Evolutionary conservation across 2,888 invertebrate species (phyloP).

Genomic region (Lordiphosa andalusiaca): DNA sequence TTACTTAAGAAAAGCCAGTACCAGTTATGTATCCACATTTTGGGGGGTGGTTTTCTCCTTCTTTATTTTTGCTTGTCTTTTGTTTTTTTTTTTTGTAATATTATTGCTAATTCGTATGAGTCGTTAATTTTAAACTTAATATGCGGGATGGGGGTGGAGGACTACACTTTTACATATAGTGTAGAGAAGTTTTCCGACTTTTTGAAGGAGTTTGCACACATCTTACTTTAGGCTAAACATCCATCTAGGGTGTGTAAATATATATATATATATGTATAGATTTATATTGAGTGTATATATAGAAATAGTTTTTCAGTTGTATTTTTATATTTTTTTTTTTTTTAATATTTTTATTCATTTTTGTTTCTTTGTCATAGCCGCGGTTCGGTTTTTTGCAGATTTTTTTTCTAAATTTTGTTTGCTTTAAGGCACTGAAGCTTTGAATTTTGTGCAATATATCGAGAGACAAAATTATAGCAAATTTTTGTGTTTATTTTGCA

Average conservation of each 20-base stretch:
- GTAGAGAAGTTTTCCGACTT: conserved; percentile 36
- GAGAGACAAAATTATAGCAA: conserved; percentile 40
- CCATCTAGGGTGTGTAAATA: conserved; percentile 68
- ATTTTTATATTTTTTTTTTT: conserved; percentile 46
- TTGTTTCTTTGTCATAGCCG: conserved; percentile 40
- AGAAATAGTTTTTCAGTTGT: conserved; percentile 53
- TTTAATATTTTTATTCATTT: background rate
- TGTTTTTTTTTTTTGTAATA: conserved; percentile 40
- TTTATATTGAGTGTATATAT: conserved; percentile 60
- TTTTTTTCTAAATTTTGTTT: conserved; percentile 37
- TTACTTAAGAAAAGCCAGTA: background rate
- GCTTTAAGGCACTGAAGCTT: conserved; percentile 79
- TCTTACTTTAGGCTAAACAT: conserved; percentile 64
- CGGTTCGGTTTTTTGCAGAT: conserved; percentile 21
- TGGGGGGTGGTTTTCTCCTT: conserved; percentile 1
- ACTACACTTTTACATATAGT: conserved; percentile 63
- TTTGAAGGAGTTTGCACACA: conserved; percentile 30
- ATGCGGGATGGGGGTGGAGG: conserved; percentile 26
- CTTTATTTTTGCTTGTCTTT: conserved; percentile 21
- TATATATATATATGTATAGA: conserved; percentile 31
- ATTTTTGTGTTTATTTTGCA: conserved; percentile 5
- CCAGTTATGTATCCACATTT: background rate
- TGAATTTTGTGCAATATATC: conserved; percentile 73
- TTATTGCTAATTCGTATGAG: conserved; percentile 70
- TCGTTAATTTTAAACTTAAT: conserved; percentile 69